Evolutionary conservation across 2,113 vertebrate species (phyloP), one percentile per base, ranked within the genome.

Genomic region (Petaurus breviceps): DNA sequence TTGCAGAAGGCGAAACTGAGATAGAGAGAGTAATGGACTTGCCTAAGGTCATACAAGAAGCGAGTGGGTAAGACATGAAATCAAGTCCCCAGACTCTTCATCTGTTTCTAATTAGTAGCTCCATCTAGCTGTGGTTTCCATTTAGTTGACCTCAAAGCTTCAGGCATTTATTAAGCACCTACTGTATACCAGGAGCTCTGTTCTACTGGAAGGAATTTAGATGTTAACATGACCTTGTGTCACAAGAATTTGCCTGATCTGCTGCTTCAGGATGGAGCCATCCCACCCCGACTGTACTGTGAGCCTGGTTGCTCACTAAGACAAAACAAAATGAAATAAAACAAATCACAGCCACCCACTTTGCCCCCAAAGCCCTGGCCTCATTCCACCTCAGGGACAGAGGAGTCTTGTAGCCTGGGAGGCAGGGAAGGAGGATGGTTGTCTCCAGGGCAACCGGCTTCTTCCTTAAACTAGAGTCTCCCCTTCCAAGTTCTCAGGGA

Each of bases 401-500:
- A 49, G 52, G 19, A 8, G 89, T 90, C 89, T 50, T 90, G 89
- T 90, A 3, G 47, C 26, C 49, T 90, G 89, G 49, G 89, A 2
- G 37, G 47, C 10, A 3, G 89, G 46, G 26, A 46, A 50, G 89
- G 89, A 90, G 89, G 47, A 31, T 50, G 26, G n/a, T 43, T 7
- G 6, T 23, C 68, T 77, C 68, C 1, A 8, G 61, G 19, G 16
- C 16, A 8, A 43, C 5, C 95, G 93, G 92, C 96, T 95, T 97
- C 95, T 97, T 23, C 97, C 97, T 96, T 50, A 49, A 2, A 51
- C 24, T 46, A 54, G 89, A 84, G n/a, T 77, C 96, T 95, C 94
- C 68, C 57, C 94, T 98, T 97, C 96, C 96, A 51, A 37, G 92
- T 96, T 95, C 97, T 97, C 96, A 96, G 97, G 98, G 96, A 96